A percentile compares a stretch with the other conserved stretches of the same genome.
Conservation (phyloP, 2,888 invertebrate genomes). For the Tortrix viridana region DNA sequence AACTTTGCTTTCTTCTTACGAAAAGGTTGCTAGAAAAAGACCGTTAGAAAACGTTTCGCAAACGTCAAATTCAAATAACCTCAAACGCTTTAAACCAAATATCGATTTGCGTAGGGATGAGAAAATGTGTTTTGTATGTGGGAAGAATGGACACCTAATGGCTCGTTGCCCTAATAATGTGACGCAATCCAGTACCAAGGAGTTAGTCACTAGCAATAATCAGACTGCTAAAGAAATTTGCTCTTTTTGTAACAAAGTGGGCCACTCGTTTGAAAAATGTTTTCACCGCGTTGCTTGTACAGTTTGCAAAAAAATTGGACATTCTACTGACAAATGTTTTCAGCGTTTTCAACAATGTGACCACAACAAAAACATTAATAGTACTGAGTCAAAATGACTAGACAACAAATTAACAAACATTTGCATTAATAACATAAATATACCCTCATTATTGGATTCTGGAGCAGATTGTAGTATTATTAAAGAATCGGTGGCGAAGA, state of each 20-base stretch:
- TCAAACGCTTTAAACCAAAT: not conserved
- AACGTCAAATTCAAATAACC: not conserved
- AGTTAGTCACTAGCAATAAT: not conserved
- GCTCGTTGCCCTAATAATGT: not conserved
- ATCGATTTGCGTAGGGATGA: not conserved
- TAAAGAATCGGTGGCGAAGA: conserved; percentile 1
- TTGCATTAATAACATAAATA: not conserved
- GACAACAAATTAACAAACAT: not conserved
- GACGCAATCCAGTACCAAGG: not conserved
- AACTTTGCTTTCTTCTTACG: conserved; percentile 42
- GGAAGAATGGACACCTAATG: not conserved
- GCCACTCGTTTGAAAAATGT: not conserved
- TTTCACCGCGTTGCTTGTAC: not conserved
- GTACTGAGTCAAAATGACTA: not conserved
- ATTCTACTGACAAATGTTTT: not conserved
- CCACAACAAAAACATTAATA: not conserved
- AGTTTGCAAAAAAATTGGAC: not conserved
- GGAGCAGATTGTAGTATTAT: not conserved
- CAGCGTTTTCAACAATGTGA: not conserved
- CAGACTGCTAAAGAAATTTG: not conserved
- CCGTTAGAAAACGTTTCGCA: not conserved
- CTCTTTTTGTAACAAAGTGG: conserved; percentile 1
- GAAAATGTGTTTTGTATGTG: not conserved
- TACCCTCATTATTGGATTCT: not conserved
- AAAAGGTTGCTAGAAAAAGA: conserved; percentile 32